Evolutionary conservation across 2,888 invertebrate species (phyloP), one percentile per base, ranked within the genome.

Genomic region (Tachina fera): DNA sequence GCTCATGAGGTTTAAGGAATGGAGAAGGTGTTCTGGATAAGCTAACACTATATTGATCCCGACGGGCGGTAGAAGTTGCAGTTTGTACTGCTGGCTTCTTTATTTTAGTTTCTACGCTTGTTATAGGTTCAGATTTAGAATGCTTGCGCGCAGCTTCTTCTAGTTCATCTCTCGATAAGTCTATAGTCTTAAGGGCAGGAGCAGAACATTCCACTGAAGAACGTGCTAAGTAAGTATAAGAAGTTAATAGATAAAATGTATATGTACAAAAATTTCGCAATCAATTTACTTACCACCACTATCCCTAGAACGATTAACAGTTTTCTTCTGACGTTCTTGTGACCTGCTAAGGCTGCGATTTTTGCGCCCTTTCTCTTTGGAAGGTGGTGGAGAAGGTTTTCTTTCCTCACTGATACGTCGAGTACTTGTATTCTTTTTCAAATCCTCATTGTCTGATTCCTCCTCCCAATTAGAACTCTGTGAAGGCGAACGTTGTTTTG

Each of bases 21-120:
- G 97, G 97, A 16, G 97, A 97, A 14, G 97, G 97, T 0, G 97
- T 97, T 87, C 97, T 94, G n/a, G 97, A 97, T 60, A 97, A 94
- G 90, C 97, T 97, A 91, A 95, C 94, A 31, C 96, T 96, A 91
- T 95, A 96, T 90, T 96, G 88, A 83, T 88, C 90, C 65, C 89
- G 88, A 1, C 88, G 87, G 9, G 78, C 85, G 9, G 53, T 22
- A 2, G 83, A 16, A 84, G 87, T 41, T 74, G 78, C 49, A 10
- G 87, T 71, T 83, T 86, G 39, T 84, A 88, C 56, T 39, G 75
- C 71, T 14, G 85, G 41, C 45, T 80, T 84, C 41, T 87, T 87
- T 14, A 78, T 41, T 78, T 81, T 84, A 47, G 71, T 16, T 53
- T 86, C 86, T 31, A 45, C 14, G 8, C 49, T 67, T 10, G 61